These are phyloP conservation scores for Euplagia quadripunctaria DNA, from an alignment of 2,888 invertebrate genomes.

Conservation along the genomic window DNA sequence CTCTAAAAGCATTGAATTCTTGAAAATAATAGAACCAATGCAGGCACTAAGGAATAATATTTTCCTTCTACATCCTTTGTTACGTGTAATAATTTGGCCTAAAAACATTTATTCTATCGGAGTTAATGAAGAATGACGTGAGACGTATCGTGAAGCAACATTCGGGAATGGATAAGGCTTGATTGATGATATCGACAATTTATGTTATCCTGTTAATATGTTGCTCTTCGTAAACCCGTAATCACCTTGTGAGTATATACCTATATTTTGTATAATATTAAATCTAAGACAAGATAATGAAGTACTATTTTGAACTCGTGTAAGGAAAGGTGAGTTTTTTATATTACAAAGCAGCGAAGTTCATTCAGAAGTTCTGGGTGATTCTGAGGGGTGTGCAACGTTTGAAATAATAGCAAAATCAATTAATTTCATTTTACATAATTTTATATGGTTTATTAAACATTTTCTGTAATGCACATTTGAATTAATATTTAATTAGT, in stretches of 20 bases:
- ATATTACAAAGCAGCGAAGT: too few relatives aligned
- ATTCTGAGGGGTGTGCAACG: too few relatives aligned
- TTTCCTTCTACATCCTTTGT: not conserved
- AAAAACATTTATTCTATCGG: slow-evolving; percentile 5
- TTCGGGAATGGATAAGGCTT: slow-evolving; percentile 2
- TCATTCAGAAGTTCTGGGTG: too few relatives aligned
- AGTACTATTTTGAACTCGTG: not conserved
- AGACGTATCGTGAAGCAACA: slow-evolving; percentile 2
- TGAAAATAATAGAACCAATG: not conserved
- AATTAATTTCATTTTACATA: too few relatives aligned
- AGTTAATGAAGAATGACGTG: slow-evolving; percentile 7
- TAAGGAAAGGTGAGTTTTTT: not conserved
- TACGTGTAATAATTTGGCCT: not conserved
- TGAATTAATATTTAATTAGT: too few relatives aligned
- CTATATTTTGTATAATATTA: not conserved
- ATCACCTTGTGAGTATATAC: not conserved
- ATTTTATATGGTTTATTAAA: too few relatives aligned
- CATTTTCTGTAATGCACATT: too few relatives aligned
- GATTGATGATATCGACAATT: slow-evolving; percentile 6
- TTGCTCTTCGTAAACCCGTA: not conserved
- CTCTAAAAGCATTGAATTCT: not conserved
- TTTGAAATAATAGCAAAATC: too few relatives aligned
- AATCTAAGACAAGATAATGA: not conserved
- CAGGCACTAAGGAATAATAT: not conserved
- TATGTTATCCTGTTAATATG: slow-evolving; percentile 3